Conservation (phyloP, 2,113 vertebrate genomes). For the Sylvia atricapilla region DNA sequence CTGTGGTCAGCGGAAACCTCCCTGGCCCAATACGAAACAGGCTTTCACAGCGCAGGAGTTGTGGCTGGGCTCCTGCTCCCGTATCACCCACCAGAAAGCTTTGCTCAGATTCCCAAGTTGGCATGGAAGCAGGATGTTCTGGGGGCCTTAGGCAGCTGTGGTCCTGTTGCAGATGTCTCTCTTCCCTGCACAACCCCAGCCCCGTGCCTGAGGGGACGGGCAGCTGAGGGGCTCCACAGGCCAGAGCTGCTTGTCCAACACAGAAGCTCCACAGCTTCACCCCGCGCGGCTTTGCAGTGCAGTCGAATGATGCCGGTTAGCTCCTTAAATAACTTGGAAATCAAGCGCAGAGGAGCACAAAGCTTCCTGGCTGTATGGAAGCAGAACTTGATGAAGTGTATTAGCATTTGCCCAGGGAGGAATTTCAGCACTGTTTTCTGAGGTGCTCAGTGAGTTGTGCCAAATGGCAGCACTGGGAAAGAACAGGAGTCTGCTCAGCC, state of each 20-base stretch:
- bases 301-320: accelerated
- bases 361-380: neutral
- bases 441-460: accelerated
- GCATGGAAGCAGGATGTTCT: neutral
- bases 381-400: neutral
- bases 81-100: neutral
- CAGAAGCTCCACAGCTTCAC: neutral
- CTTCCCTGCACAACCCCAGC: neutral
- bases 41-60: neutral
- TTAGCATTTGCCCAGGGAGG: neutral
- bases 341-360: neutral
- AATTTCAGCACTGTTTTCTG: neutral
- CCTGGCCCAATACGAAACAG: neutral
- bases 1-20: neutral
- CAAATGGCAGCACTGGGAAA: neutral
- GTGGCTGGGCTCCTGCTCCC: neutral
- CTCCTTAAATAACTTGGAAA: neutral
- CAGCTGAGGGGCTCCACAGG: neutral
- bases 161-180: neutral
- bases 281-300: neutral
- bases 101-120: neutral
- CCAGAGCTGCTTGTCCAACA: neutral
- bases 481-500: neutral
- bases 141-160: neutral
- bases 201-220: accelerated